Conservation (phyloP, 2,888 invertebrate genomes). For the Agrilus biguttatus region DNA sequence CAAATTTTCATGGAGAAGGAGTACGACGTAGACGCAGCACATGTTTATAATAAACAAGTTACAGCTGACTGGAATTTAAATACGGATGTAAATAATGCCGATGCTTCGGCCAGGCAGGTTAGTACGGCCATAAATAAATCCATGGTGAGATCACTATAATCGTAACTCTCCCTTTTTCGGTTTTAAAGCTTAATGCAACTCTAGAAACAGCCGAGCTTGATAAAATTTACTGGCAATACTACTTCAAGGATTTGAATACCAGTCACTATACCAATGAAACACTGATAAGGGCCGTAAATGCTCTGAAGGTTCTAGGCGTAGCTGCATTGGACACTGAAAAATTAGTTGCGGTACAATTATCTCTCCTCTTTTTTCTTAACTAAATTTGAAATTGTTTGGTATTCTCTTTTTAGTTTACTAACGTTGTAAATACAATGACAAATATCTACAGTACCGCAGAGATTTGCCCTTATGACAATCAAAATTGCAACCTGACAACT, state of each 20-base stretch:
- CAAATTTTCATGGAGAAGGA: constrained; percentile 11
- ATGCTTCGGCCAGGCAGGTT: constrained; percentile 16
- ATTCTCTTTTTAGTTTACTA: constrained; percentile 18
- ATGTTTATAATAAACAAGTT: constrained; percentile 21
- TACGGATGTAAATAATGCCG: constrained; percentile 22
- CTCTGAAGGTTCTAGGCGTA: constrained; percentile 31
- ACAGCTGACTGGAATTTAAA: constrained; percentile 24
- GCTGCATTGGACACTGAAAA: constrained; percentile 27
- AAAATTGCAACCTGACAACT: constrained; percentile 21
- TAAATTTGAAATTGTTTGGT: neutral
- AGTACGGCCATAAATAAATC: constrained; percentile 2
- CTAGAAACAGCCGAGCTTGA: constrained; percentile 20
- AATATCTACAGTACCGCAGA: constrained; percentile 30
- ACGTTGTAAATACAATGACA: constrained; percentile 15
- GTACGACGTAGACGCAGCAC: constrained; percentile 15
- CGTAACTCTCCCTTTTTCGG: too few species aligned
- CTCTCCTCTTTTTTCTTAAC: too few species aligned
- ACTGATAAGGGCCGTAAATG: constrained; percentile 29
- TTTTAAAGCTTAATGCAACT: constrained; percentile 15
- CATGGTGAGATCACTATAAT: too few species aligned
- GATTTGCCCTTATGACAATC: constrained; percentile 28
- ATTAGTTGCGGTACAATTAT: constrained; percentile 17
- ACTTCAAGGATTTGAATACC: constrained; percentile 22
- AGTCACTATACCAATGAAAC: constrained; percentile 26
- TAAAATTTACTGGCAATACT: constrained; percentile 27